These are phyloP conservation scores for Agrochola lota DNA, from an alignment of 2,888 invertebrate genomes.

Conservation along the genomic window DNA sequence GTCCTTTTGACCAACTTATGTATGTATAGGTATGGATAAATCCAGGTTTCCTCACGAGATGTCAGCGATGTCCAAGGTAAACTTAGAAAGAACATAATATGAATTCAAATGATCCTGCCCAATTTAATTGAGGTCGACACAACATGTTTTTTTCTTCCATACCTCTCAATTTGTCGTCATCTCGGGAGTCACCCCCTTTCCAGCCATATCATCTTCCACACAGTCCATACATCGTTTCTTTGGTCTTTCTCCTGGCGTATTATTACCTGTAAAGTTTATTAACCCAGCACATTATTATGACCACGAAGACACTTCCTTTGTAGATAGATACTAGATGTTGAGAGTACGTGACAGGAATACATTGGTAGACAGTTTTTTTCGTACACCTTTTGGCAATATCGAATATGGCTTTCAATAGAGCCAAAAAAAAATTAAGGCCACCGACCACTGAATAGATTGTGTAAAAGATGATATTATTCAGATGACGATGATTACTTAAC, in stretches of 20 bases:
- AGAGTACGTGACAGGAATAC: constrained; percentile 51
- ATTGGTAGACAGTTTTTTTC: constrained; percentile 12
- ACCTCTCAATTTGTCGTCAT: not conserved
- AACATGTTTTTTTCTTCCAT: not conserved
- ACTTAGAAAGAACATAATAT: not conserved
- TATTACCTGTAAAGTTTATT: constrained; percentile 52
- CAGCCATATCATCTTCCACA: too few species aligned
- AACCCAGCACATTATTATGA: constrained; percentile 62
- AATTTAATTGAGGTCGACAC: not conserved
- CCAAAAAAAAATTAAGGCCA: too few species aligned
- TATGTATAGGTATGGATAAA: too few species aligned
- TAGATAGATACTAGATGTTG: constrained; percentile 61
- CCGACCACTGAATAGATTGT: not conserved
- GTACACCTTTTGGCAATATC: constrained; percentile 33
- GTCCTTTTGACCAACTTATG: too few species aligned
- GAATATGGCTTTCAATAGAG: not conserved
- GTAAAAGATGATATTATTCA: not conserved
- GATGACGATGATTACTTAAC: too few species aligned
- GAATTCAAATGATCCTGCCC: not conserved
- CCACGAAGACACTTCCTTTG: constrained; percentile 62
- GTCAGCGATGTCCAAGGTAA: too few species aligned
- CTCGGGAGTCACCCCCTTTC: not conserved
- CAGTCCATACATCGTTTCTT: not conserved
- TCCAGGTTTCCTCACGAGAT: too few species aligned
- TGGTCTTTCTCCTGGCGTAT: constrained; percentile 17